phyloP scores from a whole-genome alignment of 2,113 vertebrate genomes.

The Fregetta grallaria region DNA sequence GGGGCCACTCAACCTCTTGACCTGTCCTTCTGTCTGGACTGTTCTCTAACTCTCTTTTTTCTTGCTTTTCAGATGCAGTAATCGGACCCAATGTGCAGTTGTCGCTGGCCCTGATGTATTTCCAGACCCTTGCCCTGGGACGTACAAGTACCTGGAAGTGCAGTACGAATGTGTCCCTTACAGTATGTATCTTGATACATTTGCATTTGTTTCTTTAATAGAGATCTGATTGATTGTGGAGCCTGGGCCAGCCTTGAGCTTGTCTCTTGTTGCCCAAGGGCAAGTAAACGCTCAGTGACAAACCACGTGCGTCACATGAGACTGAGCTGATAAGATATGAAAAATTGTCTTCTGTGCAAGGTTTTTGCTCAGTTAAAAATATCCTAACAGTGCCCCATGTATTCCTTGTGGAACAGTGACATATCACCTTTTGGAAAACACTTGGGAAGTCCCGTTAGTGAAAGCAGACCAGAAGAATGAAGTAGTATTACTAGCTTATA shows the following conservation, averaged over 20 bases:
- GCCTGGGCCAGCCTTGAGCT: neutral
- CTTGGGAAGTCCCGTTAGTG: neutral
- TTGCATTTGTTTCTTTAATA: neutral
- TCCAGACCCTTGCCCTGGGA: conserved; percentile 93
- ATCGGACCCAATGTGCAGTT: conserved; percentile 94
- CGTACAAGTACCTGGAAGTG: conserved; percentile 96
- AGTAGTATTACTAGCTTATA: neutral
- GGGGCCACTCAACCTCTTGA: neutral
- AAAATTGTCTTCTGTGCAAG: neutral
- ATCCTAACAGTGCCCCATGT: neutral
- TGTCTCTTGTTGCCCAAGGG: neutral
- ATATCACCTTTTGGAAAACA: neutral
- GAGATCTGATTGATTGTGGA: neutral
- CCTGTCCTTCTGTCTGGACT: neutral
- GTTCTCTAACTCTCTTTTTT: neutral
- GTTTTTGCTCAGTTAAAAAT: neutral
- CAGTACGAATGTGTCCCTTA: conserved; percentile 97
- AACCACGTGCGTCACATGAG: neutral
- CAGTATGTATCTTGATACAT: conserved; percentile 83
- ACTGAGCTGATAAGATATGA: neutral
- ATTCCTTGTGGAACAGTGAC: neutral
- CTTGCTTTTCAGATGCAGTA: conserved; percentile 89
- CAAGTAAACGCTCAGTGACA: neutral
- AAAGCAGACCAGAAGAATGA: neutral
- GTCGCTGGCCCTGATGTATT: conserved; percentile 94